Percentiles rank a stretch among this genome's conserved stretches.
Evolutionary conservation across 1,140 invertebrate genomes (phyloP).

Genomic region (Drosophila pseudoananassae): DNA sequence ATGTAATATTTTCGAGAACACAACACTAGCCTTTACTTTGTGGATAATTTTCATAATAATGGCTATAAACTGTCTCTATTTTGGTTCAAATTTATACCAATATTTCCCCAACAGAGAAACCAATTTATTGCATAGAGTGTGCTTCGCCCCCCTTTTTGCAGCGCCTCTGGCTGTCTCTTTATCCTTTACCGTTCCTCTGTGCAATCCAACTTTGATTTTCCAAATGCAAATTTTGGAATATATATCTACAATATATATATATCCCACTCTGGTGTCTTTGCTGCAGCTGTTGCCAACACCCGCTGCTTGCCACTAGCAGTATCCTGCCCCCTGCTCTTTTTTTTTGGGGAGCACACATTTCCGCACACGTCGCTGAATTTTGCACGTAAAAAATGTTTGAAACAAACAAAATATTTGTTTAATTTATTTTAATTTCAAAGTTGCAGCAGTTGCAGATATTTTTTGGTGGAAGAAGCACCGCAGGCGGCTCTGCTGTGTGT

Average conservation of each 20-base stretch:
- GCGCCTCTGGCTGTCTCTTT: constrained; percentile 17
- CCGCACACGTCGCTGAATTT: constrained; percentile 58
- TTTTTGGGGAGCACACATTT: constrained; percentile 50
- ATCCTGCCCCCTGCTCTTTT: constrained; percentile 21
- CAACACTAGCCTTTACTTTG: background rate
- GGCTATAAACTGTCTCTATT: background rate
- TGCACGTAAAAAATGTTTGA: constrained; percentile 71
- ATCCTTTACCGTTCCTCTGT: constrained; percentile 1
- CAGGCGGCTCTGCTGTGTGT: constrained; percentile 16
- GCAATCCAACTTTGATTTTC: constrained; percentile 46
- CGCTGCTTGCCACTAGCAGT: constrained; percentile 8
- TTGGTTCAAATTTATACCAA: constrained; percentile 14
- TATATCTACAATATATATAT: constrained; percentile 10
- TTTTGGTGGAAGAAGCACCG: constrained; percentile 24
- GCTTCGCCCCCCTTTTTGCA: constrained; percentile 18
- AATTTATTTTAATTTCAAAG: constrained; percentile 80
- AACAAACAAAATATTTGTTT: constrained; percentile 81
- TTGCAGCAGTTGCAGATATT: constrained; percentile 76
- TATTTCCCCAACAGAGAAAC: constrained; percentile 36
- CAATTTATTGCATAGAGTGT: constrained; percentile 31
- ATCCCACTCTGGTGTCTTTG: constrained; percentile 33
- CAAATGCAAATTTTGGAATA: constrained; percentile 52
- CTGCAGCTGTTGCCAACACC: constrained; percentile 42
- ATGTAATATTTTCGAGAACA: too few relatives aligned
- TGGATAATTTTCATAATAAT: background rate